These are phyloP conservation scores for Tineola bisselliella DNA, from an alignment of 2,888 invertebrate genomes.

Conservation along the genomic window DNA sequence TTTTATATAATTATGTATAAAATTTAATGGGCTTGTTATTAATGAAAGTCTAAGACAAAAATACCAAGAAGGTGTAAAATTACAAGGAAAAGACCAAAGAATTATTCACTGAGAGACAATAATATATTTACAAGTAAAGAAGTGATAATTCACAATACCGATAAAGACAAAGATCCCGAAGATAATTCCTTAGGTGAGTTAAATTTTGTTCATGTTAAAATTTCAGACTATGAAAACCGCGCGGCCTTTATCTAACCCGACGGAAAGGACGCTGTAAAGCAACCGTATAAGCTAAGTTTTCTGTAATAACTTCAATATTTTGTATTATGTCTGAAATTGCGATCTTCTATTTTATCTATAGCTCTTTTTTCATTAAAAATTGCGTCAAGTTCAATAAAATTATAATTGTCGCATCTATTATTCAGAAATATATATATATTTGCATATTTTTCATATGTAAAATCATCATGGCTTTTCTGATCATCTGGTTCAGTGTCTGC, in stretches of 20 bases:
- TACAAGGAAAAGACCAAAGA: not conserved
- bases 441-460: not conserved
- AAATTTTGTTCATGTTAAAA: not conserved
- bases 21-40: conserved; percentile 44
- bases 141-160: not conserved
- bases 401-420: not conserved
- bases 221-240: no score
- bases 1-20: conserved; percentile 49
- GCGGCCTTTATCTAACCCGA: no score
- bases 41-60: conserved; percentile 1
- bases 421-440: not conserved
- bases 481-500: not conserved
- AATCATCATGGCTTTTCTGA: not conserved
- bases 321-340: no score
- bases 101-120: not conserved
- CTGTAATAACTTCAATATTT: no score
- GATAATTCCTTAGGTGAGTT: not conserved
- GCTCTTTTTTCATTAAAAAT: not conserved
- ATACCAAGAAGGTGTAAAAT: conserved; percentile 12
- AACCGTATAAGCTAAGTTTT: no score
- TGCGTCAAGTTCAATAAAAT: not conserved
- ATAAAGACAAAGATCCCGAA: not conserved
- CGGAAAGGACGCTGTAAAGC: no score
- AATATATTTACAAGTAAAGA: not conserved
- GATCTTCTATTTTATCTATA: no score